phyloP scores from a whole-genome alignment of 2,888 invertebrate species.

The Cenopis cana region DNA sequence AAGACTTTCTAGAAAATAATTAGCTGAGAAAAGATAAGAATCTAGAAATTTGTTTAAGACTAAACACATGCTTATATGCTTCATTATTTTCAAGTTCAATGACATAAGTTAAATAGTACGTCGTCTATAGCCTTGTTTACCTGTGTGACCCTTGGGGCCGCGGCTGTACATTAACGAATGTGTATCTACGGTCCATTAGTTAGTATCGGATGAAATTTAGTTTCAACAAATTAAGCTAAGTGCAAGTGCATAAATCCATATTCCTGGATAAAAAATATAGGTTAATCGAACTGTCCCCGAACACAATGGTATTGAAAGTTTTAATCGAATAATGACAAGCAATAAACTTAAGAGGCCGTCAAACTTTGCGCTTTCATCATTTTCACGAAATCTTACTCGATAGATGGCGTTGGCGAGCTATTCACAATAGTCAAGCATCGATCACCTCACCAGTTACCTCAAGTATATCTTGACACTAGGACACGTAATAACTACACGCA shows the following conservation, averaged over 20 bases:
- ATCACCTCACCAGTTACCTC: too few relatives aligned
- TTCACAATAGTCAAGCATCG: too few relatives aligned
- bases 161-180: constrained; percentile 7
- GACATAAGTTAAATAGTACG: constrained; percentile 27
- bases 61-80: constrained; percentile 1
- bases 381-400: too few relatives aligned
- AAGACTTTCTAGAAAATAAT: constrained; percentile 15
- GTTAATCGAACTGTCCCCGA: constrained; percentile 1
- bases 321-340: constrained; percentile 11
- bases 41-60: constrained; percentile 13
- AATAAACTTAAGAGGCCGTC: too few relatives aligned
- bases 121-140: constrained; percentile 35
- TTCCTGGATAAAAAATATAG: background rate
- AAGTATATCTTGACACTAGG: too few relatives aligned
- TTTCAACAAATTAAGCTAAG: background rate
- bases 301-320: constrained; percentile 9
- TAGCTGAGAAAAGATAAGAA: background rate
- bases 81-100: constrained; percentile 63
- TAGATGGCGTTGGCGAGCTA: too few relatives aligned
- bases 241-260: background rate
- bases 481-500: too few relatives aligned
- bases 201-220: background rate
- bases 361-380: too few relatives aligned
- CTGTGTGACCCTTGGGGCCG: constrained; percentile 37
- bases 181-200: constrained; percentile 10